Evolutionary conservation across 2,113 vertebrate species (phyloP).

Genomic region (Cygnus buccinator): DNA sequence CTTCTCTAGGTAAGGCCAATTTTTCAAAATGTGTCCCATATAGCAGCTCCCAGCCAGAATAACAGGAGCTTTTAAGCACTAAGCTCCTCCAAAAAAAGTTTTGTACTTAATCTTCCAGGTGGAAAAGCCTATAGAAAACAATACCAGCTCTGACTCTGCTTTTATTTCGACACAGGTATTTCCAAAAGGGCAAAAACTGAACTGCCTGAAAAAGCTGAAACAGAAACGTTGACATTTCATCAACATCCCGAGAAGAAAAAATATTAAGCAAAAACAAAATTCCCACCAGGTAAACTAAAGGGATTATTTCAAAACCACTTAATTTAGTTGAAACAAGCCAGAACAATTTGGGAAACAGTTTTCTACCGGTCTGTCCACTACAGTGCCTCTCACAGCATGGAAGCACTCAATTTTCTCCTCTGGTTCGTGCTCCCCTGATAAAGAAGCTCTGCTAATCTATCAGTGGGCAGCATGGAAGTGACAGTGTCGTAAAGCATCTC

Average conservation of each 20-base stretch:
- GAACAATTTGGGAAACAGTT: neutral
- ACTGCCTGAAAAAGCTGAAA: neutral
- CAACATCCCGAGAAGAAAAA: neutral
- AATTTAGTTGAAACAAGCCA: neutral
- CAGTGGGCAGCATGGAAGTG: rapidly evolving
- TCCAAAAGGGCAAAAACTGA: neutral
- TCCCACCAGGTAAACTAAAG: neutral
- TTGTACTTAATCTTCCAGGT: neutral
- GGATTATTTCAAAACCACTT: neutral
- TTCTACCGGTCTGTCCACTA: neutral
- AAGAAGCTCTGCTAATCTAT: neutral
- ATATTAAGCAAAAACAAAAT: neutral
- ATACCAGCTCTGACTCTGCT: neutral
- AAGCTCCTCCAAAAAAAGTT: neutral
- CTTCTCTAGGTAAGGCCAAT: neutral
- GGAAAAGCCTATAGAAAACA: neutral
- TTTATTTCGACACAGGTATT: neutral
- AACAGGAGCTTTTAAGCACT: neutral
- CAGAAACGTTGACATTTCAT: neutral
- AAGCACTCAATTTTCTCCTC: neutral
- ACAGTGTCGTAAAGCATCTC: neutral
- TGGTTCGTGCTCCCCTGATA: neutral
- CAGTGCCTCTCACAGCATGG: neutral
- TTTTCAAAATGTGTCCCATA: neutral
- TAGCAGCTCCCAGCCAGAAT: neutral